Evolutionary conservation across 1,140 invertebrate species (phyloP), one percentile per base, ranked within the genome.

Genomic region (Choristoneura fumiferana): DNA sequence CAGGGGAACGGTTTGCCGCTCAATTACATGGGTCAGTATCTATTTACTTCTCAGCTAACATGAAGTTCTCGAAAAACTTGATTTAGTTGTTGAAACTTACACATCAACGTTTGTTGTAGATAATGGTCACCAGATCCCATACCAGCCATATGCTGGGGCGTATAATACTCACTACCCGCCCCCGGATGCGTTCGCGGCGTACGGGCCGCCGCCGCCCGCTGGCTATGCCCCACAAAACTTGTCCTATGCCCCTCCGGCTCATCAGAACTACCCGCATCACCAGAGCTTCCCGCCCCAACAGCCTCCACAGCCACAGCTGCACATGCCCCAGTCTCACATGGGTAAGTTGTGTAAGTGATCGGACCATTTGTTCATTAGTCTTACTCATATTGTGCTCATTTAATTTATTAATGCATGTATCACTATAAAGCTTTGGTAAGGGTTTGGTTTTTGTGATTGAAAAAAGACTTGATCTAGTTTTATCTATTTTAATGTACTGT

Each of bases 91-190:
- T 3, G 4, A 8, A 4, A 60, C 22, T 9, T 60, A 57, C 6
- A 29, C 6, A 29, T 29, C 22, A 29, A 29, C 29, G n/a, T 39
- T 75, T 72, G 63, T 81, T 81, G 58, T 83, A 90, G 89, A 90
- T 75, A 90, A 90, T 79, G 89, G 89, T 9, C 89, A 90, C 59
- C 89, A 90, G 69, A 90, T 90, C 61, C 81, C 86, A n/a, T 90
- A 90, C 58, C 88, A 89, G 61, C 88, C 88, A 54, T 90, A 90
- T 66, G 89, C 87, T 54, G 80, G 82, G 5, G 83, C 87, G n/a
- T 90, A 90, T 53, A 89, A 89, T 58, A 87, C 89, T n/a, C 88
- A 90, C 56, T 90, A 90, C 59, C 83, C 87, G 36, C 88, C 88
- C 5, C 83, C 88, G 38, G 88, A 90, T 36, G 83, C 87, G 14